A percentile compares a stretch with the other conserved stretches of the same genome.
These are phyloP conservation scores for Rhinophrynus dorsalis DNA, from an alignment of 2,797 vertebrate species.

Conservation along the genomic window DNA sequence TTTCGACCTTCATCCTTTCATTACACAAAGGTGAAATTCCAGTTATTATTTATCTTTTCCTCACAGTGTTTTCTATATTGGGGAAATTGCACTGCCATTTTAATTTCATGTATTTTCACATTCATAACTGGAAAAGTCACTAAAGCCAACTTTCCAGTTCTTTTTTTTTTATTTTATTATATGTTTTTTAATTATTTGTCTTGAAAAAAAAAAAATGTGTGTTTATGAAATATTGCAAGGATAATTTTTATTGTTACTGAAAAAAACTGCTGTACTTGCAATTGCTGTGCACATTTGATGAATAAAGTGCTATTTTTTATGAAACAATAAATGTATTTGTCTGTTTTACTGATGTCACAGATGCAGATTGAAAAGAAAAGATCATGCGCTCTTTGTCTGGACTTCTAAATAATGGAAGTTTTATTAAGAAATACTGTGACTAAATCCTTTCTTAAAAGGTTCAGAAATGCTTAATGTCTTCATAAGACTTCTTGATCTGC, in stretches of 20 bases:
- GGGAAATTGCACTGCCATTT: too few relatives aligned
- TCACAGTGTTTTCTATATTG: neutral
- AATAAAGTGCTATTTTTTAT: conserved; percentile 48
- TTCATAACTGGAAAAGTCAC: neutral
- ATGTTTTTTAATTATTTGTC: conserved; percentile 24
- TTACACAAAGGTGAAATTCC: neutral
- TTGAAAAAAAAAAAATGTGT: conserved; percentile 11
- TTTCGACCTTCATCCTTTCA: too few relatives aligned
- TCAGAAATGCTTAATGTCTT: conserved; percentile 62
- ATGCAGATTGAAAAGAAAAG: conserved; percentile 41
- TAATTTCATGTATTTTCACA: neutral
- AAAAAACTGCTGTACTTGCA: conserved; percentile 45
- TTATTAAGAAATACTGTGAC: conserved; percentile 17
- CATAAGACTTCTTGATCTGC: conserved; percentile 59
- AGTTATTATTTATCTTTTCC: neutral
- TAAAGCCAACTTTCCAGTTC: conserved; percentile 9
- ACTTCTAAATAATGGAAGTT: conserved; percentile 49
- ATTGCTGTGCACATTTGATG: conserved; percentile 28
- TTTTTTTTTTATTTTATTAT: too few relatives aligned
- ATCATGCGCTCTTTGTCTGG: neutral
- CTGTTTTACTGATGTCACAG: conserved; percentile 43
- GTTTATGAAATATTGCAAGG: conserved; percentile 41
- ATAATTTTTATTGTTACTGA: conserved; percentile 38
- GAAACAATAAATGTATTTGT: conserved; percentile 33
- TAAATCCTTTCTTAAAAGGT: conserved; percentile 55